Base-by-base conservation (phyloP, 30 jellyfish, hydroid and myxozoan genomes). In the Rhopilema esculentum region DNA sequence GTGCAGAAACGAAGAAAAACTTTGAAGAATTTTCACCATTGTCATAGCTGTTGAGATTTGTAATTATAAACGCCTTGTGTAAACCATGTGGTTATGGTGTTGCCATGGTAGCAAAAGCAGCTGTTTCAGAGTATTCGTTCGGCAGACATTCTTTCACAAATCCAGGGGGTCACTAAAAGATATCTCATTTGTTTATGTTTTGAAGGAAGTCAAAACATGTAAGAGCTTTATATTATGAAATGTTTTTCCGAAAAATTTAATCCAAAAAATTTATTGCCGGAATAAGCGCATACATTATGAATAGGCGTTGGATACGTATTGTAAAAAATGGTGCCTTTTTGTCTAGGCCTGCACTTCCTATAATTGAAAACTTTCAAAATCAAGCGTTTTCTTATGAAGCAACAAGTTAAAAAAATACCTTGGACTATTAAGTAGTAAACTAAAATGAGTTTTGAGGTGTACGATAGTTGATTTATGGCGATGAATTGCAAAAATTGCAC, bases 31-130 rank as follows among this genome's bases (percentile, higher is more conserved):
- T 72, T 72, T 28, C 82, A 25, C 57, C 57, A 29, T 72, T 33
- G 63, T 27, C 2, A 7, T 15, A 23, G 24, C 28, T 24, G 6
- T 51, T 24, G 51, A 8, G 67, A 25, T n/a, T 49, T 48, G 71
- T 49, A 64, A 80, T 65, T 80, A 80, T 57, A 16, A 51, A 48
- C 50, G 75, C 82, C 91, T 51, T 82, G 83, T 69, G 84, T 57
- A 82, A 69, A 82, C 77, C 91, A 82, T 82, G 91, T 49, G 91
- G 85, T 63, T 75, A 20, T 16, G 48, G 63, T 49, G 85, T 82
- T 69, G 69, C 82, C 77, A 69, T 48, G 84, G 52, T 61, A 49
- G 69, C 66, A 23, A 31, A 20, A 69, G 30, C 91, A 82, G 91
- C 91, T 82, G 91, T 63, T 25, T 51, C 30, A n/a, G 79, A 49